These are phyloP conservation scores for Nemapogon koenigi DNA, from an alignment of 2,888 invertebrate species.

Conservation along the genomic window DNA sequence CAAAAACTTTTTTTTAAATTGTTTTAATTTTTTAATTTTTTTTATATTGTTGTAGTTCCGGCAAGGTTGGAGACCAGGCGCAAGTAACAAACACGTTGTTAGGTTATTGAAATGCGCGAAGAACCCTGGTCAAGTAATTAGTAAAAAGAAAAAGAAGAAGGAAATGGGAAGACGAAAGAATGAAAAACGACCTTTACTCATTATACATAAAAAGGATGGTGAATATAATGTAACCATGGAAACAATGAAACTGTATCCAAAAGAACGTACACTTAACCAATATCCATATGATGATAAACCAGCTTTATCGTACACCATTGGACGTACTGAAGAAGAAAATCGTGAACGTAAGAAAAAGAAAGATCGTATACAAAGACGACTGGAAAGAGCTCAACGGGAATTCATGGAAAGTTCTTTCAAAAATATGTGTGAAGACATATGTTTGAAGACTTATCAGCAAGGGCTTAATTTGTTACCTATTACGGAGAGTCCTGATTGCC, in stretches of 20 bases:
- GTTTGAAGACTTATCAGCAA: constrained; percentile 50
- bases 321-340: constrained; percentile 52
- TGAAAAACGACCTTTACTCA: constrained; percentile 40
- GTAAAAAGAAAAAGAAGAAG: constrained; percentile 37
- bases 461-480: constrained; percentile 43
- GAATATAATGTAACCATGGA: constrained; percentile 53
- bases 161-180: constrained; percentile 28
- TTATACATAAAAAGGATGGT: constrained; percentile 47
- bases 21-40: constrained; percentile 19
- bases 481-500: constrained; percentile 39
- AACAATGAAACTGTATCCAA: constrained; percentile 42
- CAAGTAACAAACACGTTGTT: constrained; percentile 43
- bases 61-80: constrained; percentile 51
- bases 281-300: constrained; percentile 52
- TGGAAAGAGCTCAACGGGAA: constrained; percentile 42
- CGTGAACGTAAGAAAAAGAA: constrained; percentile 36
- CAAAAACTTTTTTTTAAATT: neutral
- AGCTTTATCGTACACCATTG: constrained; percentile 40
- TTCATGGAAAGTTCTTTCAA: constrained; percentile 48
- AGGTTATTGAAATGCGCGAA: constrained; percentile 40
- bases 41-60: constrained; percentile 38
- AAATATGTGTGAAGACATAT: constrained; percentile 51
- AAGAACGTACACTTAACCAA: constrained; percentile 39
- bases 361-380: constrained; percentile 37
- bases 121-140: constrained; percentile 34